A percentile compares a stretch with the other conserved stretches of the same genome.
Evolutionary conservation across 2,888 invertebrate genomes (phyloP).

Genomic region (Argyresthia albistria): DNA sequence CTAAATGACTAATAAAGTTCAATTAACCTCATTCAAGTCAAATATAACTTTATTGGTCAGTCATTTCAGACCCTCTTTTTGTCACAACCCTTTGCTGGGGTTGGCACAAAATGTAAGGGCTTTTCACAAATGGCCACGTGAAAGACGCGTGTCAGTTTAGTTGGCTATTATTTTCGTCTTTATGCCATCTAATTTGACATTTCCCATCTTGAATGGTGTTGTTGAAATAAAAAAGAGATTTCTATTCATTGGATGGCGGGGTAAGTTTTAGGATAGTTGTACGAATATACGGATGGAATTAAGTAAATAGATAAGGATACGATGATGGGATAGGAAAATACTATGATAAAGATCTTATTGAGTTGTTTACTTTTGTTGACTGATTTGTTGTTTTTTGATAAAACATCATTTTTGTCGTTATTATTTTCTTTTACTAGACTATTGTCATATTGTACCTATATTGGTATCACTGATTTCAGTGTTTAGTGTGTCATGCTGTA

Average conservation of each 20-base stretch:
- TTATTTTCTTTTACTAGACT: too few relatives aligned
- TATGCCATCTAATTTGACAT: neutral
- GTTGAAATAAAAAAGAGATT: neutral
- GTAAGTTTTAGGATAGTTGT: neutral
- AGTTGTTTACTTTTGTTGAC: too few relatives aligned
- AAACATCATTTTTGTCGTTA: too few relatives aligned
- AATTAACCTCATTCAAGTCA: slow-evolving; percentile 15
- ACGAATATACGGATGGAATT: neutral
- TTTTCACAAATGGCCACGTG: slow-evolving; percentile 18
- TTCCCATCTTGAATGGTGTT: neutral
- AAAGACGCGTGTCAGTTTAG: slow-evolving; percentile 17
- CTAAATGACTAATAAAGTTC: slow-evolving; percentile 9
- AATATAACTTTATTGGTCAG: slow-evolving; percentile 14
- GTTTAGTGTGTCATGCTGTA: too few relatives aligned
- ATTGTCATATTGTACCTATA: too few relatives aligned
- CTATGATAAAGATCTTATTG: neutral
- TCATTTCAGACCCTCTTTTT: slow-evolving; percentile 6
- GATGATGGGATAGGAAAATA: neutral
- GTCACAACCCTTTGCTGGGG: neutral
- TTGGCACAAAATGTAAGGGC: neutral
- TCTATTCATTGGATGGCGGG: neutral
- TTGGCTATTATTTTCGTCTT: neutral
- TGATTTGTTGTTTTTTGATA: too few relatives aligned
- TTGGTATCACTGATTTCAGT: too few relatives aligned
- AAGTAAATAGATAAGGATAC: neutral